Conservation (phyloP, 2,888 invertebrate species). For the Drosophila eohydei region DNA sequence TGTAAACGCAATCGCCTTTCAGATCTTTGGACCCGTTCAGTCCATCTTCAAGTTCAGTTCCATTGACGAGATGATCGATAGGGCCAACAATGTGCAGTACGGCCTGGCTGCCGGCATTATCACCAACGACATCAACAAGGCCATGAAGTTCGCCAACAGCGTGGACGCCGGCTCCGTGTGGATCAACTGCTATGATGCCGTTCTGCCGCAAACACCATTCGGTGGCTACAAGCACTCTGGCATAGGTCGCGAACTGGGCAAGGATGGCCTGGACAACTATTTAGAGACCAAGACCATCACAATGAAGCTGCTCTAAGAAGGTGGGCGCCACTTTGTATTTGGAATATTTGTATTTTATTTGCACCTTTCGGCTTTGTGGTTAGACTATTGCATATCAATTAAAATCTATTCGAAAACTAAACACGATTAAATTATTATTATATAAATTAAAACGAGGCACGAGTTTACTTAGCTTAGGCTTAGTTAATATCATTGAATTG, state of each 20-base stretch:
- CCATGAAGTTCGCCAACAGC: constrained; percentile 90
- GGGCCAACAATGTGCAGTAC: constrained; percentile 92
- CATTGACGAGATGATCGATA: constrained; percentile 90
- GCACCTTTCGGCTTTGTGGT: constrained; percentile 47
- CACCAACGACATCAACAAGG: constrained; percentile 91
- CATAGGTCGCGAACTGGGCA: constrained; percentile 93
- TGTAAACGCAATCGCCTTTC: constrained; percentile 10
- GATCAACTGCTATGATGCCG: constrained; percentile 86
- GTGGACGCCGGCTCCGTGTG: constrained; percentile 93
- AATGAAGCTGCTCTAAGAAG: constrained; percentile 84
- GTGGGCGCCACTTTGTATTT: constrained; percentile 4
- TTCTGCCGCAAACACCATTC: constrained; percentile 90
- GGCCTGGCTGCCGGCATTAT: constrained; percentile 94
- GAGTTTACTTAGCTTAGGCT: constrained; percentile 55
- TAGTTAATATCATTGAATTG: constrained; percentile 51
- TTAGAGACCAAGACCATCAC: constrained; percentile 92
- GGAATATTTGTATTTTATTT: constrained; percentile 54
- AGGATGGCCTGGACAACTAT: constrained; percentile 91
- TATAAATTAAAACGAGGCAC: constrained; percentile 62
- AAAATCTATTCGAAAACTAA: constrained; percentile 29
- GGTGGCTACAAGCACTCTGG: constrained; percentile 96
- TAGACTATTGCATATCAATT: constrained; percentile 52
- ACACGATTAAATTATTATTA: constrained; percentile 10
- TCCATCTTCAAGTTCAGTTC: constrained; percentile 91
- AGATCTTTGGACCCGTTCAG: constrained; percentile 97